Conservation (phyloP, 2,888 invertebrate species). For the Lamellibrachia columna region DNA sequence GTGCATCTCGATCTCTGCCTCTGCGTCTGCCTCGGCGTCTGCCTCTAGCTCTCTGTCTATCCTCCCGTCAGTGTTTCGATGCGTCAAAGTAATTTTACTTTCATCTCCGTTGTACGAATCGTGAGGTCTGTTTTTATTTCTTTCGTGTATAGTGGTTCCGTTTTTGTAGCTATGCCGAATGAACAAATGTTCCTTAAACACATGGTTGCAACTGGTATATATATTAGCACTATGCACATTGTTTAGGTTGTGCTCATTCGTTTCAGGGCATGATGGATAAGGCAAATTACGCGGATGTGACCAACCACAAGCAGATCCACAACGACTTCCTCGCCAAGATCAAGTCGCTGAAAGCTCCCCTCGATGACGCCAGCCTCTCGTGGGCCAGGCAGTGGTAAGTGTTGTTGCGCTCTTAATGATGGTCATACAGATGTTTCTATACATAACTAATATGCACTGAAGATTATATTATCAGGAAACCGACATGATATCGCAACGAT, state of each 20-base stretch:
- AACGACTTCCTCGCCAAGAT: neutral
- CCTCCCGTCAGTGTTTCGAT: no score
- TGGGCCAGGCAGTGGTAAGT: neutral
- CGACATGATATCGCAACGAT: no score
- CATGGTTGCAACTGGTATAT: neutral
- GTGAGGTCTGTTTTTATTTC: no score
- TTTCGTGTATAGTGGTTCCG: no score
- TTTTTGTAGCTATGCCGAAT: no score
- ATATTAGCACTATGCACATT: neutral
- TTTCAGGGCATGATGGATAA: neutral
- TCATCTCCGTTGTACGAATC: no score
- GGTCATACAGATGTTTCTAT: neutral
- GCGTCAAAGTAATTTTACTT: no score
- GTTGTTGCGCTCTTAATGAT: neutral
- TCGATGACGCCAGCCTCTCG: neutral
- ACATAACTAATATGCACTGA: no score
- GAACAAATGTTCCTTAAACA: neutral
- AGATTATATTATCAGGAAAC: no score
- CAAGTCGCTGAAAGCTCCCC: conserved; percentile 5
- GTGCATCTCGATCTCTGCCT: no score
- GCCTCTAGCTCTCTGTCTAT: no score
- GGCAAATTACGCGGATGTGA: neutral
- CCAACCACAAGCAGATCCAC: neutral
- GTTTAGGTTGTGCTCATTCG: neutral
- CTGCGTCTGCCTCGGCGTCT: no score